These are phyloP conservation scores for Acanthis flammea DNA, from an alignment of 2,797 vertebrate species.

Conservation along the genomic window DNA sequence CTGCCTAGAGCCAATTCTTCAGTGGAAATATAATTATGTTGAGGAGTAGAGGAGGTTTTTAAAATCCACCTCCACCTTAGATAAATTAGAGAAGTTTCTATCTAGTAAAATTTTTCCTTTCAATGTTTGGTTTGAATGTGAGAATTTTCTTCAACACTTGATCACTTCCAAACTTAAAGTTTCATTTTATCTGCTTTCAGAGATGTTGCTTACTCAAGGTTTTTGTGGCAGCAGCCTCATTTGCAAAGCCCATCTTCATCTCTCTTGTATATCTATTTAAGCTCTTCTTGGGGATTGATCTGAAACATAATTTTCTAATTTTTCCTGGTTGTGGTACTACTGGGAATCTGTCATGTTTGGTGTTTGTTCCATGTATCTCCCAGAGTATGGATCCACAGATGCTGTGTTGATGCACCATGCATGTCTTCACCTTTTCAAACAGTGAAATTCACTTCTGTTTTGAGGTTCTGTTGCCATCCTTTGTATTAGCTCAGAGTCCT, in stretches of 20 bases:
- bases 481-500: not conserved
- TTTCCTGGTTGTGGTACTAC: not conserved
- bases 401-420: not conserved
- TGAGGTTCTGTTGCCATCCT: not conserved
- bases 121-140: not conserved
- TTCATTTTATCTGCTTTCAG: not conserved
- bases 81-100: not conserved
- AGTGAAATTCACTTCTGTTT: not conserved
- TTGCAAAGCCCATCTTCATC: not conserved
- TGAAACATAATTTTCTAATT: not conserved
- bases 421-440: not conserved
- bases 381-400: accelerated
- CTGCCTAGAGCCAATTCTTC: not conserved
- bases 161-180: not conserved
- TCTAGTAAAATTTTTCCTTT: not conserved
- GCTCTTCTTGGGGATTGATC: not conserved
- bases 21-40: not conserved
- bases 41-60: not conserved
- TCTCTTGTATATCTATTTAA: not conserved
- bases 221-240: not conserved
- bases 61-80: not conserved
- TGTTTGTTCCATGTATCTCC: not conserved
- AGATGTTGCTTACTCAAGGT: not conserved
- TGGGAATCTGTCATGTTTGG: not conserved
- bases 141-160: not conserved